Percentiles rank a stretch among this genome's conserved stretches.
These are phyloP conservation scores for Listrodromus nycthemerus DNA, from an alignment of 2,888 invertebrate species.

Conservation along the genomic window DNA sequence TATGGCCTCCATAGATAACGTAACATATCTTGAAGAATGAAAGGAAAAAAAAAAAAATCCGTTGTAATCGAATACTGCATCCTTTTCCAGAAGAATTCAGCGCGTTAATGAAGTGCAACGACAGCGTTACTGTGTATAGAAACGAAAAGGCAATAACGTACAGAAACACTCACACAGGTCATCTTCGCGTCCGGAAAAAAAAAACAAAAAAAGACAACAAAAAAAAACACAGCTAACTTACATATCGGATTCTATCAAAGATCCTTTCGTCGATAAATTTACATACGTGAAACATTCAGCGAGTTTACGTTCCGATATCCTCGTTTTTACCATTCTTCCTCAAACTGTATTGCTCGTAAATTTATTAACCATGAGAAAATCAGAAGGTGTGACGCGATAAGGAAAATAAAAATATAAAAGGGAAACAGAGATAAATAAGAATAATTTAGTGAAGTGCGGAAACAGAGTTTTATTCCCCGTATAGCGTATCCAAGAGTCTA, in stretches of 20 bases:
- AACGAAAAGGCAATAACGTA: slow-evolving; percentile 33
- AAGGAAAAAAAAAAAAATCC: slow-evolving; percentile 14
- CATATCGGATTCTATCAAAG: slow-evolving; percentile 58
- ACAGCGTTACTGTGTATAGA: slow-evolving; percentile 12
- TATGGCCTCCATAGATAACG: slow-evolving; percentile 9
- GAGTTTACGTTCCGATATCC: slow-evolving; percentile 51
- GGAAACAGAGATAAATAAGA: slow-evolving; percentile 32
- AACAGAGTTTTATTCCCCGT: slow-evolving; percentile 41
- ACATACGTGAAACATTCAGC: slow-evolving; percentile 35
- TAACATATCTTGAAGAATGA: slow-evolving; percentile 12
- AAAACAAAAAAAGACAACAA: slow-evolving; percentile 35
- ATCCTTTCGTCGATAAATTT: slow-evolving; percentile 42
- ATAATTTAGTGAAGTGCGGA: slow-evolving; percentile 36
- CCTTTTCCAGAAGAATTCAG: not conserved
- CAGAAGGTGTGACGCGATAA: not conserved
- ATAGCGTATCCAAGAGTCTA: slow-evolving; percentile 52
- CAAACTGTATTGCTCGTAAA: not conserved
- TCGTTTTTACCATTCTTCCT: slow-evolving; percentile 15
- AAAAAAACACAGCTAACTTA: slow-evolving; percentile 43
- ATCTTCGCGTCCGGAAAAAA: slow-evolving; percentile 47
- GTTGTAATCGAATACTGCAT: slow-evolving; percentile 4
- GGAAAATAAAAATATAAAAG: slow-evolving; percentile 24
- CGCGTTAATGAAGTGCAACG: slow-evolving; percentile 18
- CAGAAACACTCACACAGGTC: slow-evolving; percentile 37
- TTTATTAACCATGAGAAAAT: slow-evolving; percentile 11